Evolutionary conservation across 2,888 invertebrate genomes (phyloP), one percentile per base, ranked within the genome.

Genomic region (Dicycla oo): DNA sequence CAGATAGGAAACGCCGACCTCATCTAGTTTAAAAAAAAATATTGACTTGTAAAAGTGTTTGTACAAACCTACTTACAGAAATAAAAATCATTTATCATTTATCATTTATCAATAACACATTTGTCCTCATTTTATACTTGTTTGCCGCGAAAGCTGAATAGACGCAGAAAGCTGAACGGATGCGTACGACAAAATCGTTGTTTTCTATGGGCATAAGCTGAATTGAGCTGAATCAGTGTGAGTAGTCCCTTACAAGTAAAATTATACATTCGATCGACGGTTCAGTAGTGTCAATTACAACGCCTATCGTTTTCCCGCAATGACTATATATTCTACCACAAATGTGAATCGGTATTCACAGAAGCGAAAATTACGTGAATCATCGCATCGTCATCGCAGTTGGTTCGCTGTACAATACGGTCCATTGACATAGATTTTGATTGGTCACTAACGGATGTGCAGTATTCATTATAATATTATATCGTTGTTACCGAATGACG

Each of bases 351-450:
- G 38, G 56, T 67, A 78, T 78, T 80, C 75, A 83, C 54, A 13
- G 38, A 26, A 56, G 60, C 30, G 71, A 65, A 45, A 72, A 75
- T 72, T 69, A 60, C 30, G n/a, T 69, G 58, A 60, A 66, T 71
- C 56, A n/a, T n/a, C n/a, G n/a, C 56, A 58, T 71, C 63, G 58
- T 49, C 51, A 60, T 26, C 49, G 64, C 23, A 60, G 77, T 57
- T n/a, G 20, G 54, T 43, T 53, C 53, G 51, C 58, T 65, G 56
- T 64, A 84, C 82, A 84, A 81, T 84, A 72, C 64, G 58, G 57
- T 45, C 73, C 71, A 81, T 74, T 78, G 76, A 57, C 67, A 66
- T 80, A 62, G 78, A 84, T 76, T 82, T 73, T 78, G 81, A 75
- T 70, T 77, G 82, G 75, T 69, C 74, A 43, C 69, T 20, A 69